phyloP scores from a whole-genome alignment of 2,888 invertebrate genomes.

The Drosophila hawaiiensis region DNA sequence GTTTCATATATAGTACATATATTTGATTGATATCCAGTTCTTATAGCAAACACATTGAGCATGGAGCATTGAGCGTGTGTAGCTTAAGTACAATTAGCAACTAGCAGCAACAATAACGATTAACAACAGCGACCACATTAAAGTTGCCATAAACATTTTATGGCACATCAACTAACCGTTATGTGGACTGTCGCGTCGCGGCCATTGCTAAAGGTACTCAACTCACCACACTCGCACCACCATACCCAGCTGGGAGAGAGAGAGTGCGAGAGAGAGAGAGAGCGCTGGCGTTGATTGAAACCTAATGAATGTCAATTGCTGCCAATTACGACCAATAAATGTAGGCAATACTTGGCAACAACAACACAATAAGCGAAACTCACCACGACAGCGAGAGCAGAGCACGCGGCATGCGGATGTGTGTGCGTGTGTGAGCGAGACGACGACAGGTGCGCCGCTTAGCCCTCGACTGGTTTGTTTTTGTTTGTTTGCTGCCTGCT shows the following conservation, averaged over 20 bases:
- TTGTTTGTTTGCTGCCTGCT: constrained; percentile 11
- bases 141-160: constrained; percentile 61
- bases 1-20: background rate
- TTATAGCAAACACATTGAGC: constrained; percentile 9
- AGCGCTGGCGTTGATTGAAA: constrained; percentile 71
- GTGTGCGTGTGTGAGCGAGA: constrained; percentile 63
- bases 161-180: constrained; percentile 59
- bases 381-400: constrained; percentile 39
- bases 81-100: background rate
- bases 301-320: constrained; percentile 84
- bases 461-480: constrained; percentile 59
- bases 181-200: constrained; percentile 42
- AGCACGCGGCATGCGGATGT: constrained; percentile 19
- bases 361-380: constrained; percentile 35
- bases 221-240: constrained; percentile 51
- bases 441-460: constrained; percentile 64
- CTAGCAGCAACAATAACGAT: background rate
- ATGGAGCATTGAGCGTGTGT: background rate
- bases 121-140: background rate
- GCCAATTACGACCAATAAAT: constrained; percentile 84
- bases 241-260: background rate
- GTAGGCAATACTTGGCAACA: constrained; percentile 66
- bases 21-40: background rate
- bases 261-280: background rate
- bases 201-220: constrained; percentile 58